Evolutionary conservation across 2,797 vertebrate genomes (phyloP), one percentile per base, ranked within the genome.

Genomic region (Halcyon chelicuti): DNA sequence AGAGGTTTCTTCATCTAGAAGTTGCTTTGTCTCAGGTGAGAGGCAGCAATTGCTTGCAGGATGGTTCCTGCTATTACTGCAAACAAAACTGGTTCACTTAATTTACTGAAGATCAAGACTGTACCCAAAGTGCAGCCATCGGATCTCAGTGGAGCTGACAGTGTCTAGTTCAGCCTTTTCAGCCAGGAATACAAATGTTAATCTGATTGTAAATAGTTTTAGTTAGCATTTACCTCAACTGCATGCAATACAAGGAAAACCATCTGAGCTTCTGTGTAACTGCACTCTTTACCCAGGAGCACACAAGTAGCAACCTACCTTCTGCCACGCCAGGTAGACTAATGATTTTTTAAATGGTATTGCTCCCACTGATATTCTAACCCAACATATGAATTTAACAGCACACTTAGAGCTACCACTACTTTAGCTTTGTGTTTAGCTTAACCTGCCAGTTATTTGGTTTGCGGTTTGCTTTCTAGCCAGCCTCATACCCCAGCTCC

Each of bases 191-290:
- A n/a, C 16, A 58, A 78, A 20, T 1, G 9, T 20, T 75, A 37
- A 29, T 42, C 49, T 0, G 0, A 57, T 2, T 1, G 2, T 14
- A 60, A 58, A 5, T 4, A 35, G 21, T 12, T 90, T 37, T 39
- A 77, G 49, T 11, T 19, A 26, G 12, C 63, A 14, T 79, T 76
- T 44, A 71, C 17, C 49, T 35, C 42, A 86, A 57, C 7, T 61
- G 22, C 22, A 46, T 26, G 22, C 73, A 42, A 70, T 26, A 28
- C 3, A 60, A 46, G 26, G 57, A 31, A 89, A 79, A 29, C 5
- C 14, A 25, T 5, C 31, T 0, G 1, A 83, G 26, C 19, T 33
- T 28, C 87, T 19, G 5, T 28, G n/a, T 20, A 75, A 65, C 13
- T 74, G 35, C 4, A 5, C 16, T 47, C 31, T 15, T 52, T 66